Base-by-base conservation (phyloP, 2,888 invertebrate species). In the Drosophila emarginata region DNA sequence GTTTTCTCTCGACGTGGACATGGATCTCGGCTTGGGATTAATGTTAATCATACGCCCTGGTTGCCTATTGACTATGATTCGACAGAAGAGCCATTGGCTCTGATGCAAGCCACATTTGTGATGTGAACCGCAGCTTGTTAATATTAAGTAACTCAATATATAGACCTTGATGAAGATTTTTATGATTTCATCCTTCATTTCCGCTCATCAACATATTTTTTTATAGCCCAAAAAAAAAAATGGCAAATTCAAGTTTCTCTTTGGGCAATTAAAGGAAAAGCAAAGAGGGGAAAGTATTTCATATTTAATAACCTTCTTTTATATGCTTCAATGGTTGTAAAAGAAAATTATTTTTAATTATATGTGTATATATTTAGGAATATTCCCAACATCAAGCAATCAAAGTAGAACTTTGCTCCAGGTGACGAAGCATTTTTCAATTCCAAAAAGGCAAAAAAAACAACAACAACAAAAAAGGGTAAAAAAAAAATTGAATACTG, bases 41-140 rank as follows among this genome's bases (percentile, higher is more conserved):
- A 67, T 79, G 83, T 82, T 76, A 87, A 70, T 79, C 74, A 87
- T 79, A 68, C 71, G 78, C 72, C 64, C 72, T 60, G 75, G 15
- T 2, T 21, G 45, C 45, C 45, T 18, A 45, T 45, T 77, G 70
- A 69, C 66, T 59, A 21, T 51, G 51, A 51, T 51, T 51, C 51
- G 26, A 4, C 5, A 21, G 11, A 15, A 12, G 11, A 21, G 18
- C 21, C 21, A 21, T 21, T 45, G 18, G 11, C 1, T 18, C 32
- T 45, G 36, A 54, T 54, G 18, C 54, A 18, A 12, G 18, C 26
- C 54, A 18, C 36, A 28, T 18, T 32, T 32, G 18, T 28, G 28
- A 28, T 28, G 5, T 28, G 7, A 28, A 11, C 1, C n/a, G 2
- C 9, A 54, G 76, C 79, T 76, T 66, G 72, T 61, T 66, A 72